Evolutionary conservation across 35 echinoderm and acorn worm species (phyloP).

Genomic region (Holothuria glaberrima): DNA sequence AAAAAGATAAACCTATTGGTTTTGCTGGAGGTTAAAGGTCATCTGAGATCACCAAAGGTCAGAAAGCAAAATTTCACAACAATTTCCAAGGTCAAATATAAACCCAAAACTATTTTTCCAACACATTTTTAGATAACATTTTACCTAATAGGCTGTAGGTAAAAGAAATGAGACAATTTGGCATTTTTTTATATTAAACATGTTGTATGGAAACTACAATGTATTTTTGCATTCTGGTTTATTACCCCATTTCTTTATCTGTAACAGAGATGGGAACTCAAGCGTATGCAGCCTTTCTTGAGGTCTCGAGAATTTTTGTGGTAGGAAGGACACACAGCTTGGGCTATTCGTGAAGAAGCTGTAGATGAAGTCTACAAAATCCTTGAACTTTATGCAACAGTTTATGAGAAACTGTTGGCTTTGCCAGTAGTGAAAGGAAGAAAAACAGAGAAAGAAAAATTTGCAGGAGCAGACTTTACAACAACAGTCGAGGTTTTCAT

Average conservation of each 20-base stretch:
- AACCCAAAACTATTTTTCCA: no score
- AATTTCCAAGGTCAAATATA: no score
- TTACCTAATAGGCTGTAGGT: no score
- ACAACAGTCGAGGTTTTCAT: slow-evolving; percentile 95
- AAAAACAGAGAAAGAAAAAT: slow-evolving; percentile 94
- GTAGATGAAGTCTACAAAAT: slow-evolving; percentile 87
- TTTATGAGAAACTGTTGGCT: slow-evolving; percentile 90
- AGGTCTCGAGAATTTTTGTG: slow-evolving; percentile 94
- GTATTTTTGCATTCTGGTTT: no score
- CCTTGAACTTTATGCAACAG: slow-evolving; percentile 83
- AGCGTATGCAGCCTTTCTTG: slow-evolving; percentile 96
- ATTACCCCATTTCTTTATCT: not conserved
- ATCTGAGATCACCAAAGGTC: no score
- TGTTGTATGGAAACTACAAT: no score
- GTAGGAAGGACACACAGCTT: slow-evolving; percentile 99
- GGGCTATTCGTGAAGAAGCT: slow-evolving; percentile 78
- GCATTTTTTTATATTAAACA: no score
- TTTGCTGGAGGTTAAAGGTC: no score
- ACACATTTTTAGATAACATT: no score
- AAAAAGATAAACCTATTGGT: no score
- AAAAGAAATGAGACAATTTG: no score
- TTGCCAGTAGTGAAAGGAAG: slow-evolving; percentile 84
- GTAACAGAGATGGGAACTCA: slow-evolving; percentile 96
- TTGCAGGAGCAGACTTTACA: slow-evolving; percentile 93
- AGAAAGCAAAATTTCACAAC: no score